Base-by-base conservation (phyloP, 1,140 invertebrate species). In the Ceratitis capitata region DNA sequence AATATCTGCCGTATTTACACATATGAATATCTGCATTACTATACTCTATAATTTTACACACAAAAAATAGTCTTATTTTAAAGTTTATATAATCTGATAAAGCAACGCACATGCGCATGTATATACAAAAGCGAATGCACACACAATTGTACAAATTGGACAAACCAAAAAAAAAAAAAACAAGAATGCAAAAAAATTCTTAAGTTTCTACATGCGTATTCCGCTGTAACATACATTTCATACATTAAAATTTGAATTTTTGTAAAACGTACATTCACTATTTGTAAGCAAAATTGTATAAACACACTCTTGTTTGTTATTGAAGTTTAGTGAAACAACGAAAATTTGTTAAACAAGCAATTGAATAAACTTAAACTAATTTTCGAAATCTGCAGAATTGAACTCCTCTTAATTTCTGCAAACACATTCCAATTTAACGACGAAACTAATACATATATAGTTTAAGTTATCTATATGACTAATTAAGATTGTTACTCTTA, bases 11-110 rank as follows among this genome's bases (percentile, higher is more conserved):
- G n/a, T n/a, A n/a, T n/a, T n/a, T 53, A 83, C 1, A 83, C 26
- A 83, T 3, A 83, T 19, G n/a, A 83, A 83, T 53, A 39, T 83
- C 26, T 10, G 10, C 19, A 83, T 53, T 83, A 53, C 47, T 51
- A 53, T 53, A 83, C 82, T 83, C 35, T 78, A 78, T 61, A 84
- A 84, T 84, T 64, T 58, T 23, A 84, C 47, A 61, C 42, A 84
- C 56, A 84, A 84, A 84, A n/a, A 42, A 26, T 64, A 84, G 42
- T 64, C 53, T 84, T 61, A 61, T 39, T 58, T 84, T 53, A 61
- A 39, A 64, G 56, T 61, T 64, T 14, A 56, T 32, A 84, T 84
- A 29, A 51, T 35, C 7, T 51, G 29, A 26, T 42, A 64, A 61
- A 5, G 7, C n/a, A 42, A 42, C 35, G 14, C 23, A n/a, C 32